Evolutionary conservation across 1,140 invertebrate genomes (phyloP), one percentile per base, ranked within the genome.

Genomic region (Neodiprion pinetum): DNA sequence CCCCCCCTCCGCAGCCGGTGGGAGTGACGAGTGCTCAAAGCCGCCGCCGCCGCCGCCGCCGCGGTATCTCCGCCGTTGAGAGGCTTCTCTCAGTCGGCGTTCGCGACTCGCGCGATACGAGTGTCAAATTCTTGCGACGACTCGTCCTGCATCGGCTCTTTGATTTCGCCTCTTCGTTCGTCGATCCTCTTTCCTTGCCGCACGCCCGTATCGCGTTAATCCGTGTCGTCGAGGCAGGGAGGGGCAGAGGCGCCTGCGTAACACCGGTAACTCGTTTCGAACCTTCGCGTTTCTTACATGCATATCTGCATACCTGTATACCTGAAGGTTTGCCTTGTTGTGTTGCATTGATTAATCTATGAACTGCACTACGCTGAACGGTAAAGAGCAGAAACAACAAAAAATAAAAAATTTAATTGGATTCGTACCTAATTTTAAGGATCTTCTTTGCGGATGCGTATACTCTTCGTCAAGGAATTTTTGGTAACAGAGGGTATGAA

Each of bases 51-150:
- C 17, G 17, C 17, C 17, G 17, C 74, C 80, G 76, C 28, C 71
- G 66, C 80, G 82, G 87, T 86, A 82, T 85, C 82, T 82, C 85
- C 84, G 86, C 84, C 85, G 87, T 87, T 83, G 82, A 84, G 82
- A 83, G 83, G 83, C 84, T 82, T 85, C 28, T 40, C 28, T 40
- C 83, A 86, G 85, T 87, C 85, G 82, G 80, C 82, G 81, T 76
- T 83, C 83, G 86, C 80, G 81, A 84, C 83, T 85, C 83, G 82
- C 78, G 81, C 78, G 70, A 49, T 23, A 23, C 70, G 48, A 71
- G 23, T 47, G n/a, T 11, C 70, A 28, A 28, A 12, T 48, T 0
- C 12, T 65, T 21, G 2, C 7, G 1, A 65, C 12, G 17, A 14
- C 5, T 21, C 17, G 17, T 0, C 7, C 12, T 65, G 12, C 61